Evolutionary conservation across 2,113 vertebrate species (phyloP), one percentile per base, ranked within the genome.

Genomic region (Chloropsis cyanopogon): DNA sequence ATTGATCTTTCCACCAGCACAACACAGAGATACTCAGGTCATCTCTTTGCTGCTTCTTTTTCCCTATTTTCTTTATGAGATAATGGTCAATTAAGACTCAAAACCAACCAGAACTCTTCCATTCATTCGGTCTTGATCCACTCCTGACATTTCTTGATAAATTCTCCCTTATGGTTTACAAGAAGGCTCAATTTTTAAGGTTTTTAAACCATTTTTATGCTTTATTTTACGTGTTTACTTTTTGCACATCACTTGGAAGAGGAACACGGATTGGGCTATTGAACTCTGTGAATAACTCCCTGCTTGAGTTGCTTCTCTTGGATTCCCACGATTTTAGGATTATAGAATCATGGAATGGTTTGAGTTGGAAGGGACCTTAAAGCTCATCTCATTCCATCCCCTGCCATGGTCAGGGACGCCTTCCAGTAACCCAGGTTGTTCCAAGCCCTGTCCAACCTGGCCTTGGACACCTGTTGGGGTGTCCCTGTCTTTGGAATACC

Each of bases 171-270:
- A 25, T 71, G 26, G 8, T 82, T 90, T 88, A 44, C 12, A 29
- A 21, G 59, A 13, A 57, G 4, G 35, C 33, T 61, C 1, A 0
- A 7, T 1, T 4, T 88, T 19, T 33, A 3, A 22, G 20, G 16
- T 2, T 61, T 71, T 76, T 46, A 2, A 28, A 81, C 12, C 1
- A 63, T 41, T 86, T 84, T 52, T 59, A 1, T 68, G 21, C 10
- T 72, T 71, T 39, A 19, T 68, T 68, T 29, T 59, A 41, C 0
- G 0, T 42, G 20, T 78, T 88, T 83, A 65, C 25, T 17, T 57
- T 73, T 69, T 46, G 37, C 37, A 25, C 50, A 46, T 61, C n/a
- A 37, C 46, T 57, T 47, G 39, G 20, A 47, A 68, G 44, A 93
- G 9, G 9, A n/a, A 20, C 16, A 11, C 1, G 1, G 15, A 15